Conservation (phyloP, 2,113 vertebrate genomes). For the Ciconia stormi region DNA sequence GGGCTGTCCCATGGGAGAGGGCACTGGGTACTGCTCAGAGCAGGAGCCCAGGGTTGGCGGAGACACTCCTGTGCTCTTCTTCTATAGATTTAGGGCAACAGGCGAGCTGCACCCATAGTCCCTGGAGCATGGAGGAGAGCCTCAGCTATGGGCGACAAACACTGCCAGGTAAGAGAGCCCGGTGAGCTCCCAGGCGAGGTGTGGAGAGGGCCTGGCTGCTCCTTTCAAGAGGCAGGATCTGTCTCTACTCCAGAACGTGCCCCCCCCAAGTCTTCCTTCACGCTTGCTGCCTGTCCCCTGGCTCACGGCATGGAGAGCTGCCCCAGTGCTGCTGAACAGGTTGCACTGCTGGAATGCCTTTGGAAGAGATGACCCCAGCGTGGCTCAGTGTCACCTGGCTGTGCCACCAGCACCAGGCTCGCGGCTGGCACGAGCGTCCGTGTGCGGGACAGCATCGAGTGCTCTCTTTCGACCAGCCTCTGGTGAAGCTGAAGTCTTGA, state of each 20-base stretch:
- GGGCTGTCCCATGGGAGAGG: not conserved
- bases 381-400: rapidly evolving
- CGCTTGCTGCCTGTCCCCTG: not conserved
- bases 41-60: not conserved
- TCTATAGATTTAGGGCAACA: not conserved
- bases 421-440: not conserved
- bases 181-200: not conserved
- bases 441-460: rapidly evolving
- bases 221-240: not conserved
- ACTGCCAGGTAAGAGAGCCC: not conserved
- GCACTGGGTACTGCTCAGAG: not conserved
- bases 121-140: not conserved
- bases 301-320: not conserved
- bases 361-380: not conserved
- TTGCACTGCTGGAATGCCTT: not conserved
- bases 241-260: rapidly evolving
- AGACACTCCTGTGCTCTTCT: not conserved
- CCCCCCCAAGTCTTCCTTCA: not conserved
- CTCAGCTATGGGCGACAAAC: not conserved
- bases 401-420: not conserved
- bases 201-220: not conserved
- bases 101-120: not conserved
- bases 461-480: not conserved
- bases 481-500: not conserved
- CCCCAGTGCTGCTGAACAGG: not conserved